phyloP scores from a whole-genome alignment of 1,140 invertebrate species.

The Drosophila rhopaloa region DNA sequence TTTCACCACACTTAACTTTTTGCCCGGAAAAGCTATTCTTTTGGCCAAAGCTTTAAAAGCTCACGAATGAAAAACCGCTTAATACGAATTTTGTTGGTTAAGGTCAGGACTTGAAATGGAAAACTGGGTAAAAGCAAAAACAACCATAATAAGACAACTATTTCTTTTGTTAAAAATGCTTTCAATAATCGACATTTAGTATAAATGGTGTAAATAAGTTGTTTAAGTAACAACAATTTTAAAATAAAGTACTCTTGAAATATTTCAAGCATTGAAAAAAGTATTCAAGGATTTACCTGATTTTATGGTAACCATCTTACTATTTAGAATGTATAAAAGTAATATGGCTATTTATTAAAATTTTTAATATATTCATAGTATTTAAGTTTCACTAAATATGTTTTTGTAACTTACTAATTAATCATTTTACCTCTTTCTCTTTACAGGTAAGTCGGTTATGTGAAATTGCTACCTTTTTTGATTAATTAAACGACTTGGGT shows the following conservation, averaged over 20 bases:
- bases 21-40: constrained; percentile 11
- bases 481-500: constrained; percentile 6
- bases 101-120: constrained; percentile 39
- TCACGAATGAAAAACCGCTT: not conserved
- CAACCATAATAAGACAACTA: too few relatives aligned
- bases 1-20: constrained; percentile 21
- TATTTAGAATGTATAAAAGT: too few relatives aligned
- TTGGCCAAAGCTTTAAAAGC: constrained; percentile 7
- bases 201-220: too few relatives aligned
- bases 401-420: constrained; percentile 5
- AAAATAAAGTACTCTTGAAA: too few relatives aligned
- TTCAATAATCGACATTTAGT: not conserved
- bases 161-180: not conserved
- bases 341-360: too few relatives aligned
- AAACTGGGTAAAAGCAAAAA: not conserved
- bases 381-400: not conserved
- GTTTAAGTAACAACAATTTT: too few relatives aligned
- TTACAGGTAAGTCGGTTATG: constrained; percentile 61
- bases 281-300: too few relatives aligned
- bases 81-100: constrained; percentile 31
- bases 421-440: constrained; percentile 6
- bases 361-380: too few relatives aligned
- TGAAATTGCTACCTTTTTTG: not conserved
- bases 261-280: too few relatives aligned
- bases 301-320: too few relatives aligned